Conservation (phyloP, 2,113 vertebrate genomes). For the Callithrix jacchus region DNA sequence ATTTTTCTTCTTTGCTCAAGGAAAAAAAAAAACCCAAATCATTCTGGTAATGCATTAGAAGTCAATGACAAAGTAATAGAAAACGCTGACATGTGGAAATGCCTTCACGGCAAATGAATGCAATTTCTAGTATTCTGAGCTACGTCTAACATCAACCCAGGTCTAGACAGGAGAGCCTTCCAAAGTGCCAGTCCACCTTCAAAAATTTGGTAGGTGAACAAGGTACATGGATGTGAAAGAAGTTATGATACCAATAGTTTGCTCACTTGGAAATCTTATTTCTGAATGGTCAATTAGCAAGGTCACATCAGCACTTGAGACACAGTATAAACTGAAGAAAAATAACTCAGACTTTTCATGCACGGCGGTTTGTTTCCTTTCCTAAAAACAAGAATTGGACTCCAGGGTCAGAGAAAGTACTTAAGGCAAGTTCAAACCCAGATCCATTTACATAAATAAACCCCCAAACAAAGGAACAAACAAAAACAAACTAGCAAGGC, state of each 20-base stretch:
- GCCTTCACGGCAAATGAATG: conserved; percentile 77
- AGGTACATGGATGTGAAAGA: background rate
- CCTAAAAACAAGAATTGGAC: background rate
- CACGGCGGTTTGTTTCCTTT: background rate
- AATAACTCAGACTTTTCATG: background rate
- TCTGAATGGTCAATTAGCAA: background rate
- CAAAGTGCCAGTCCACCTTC: background rate
- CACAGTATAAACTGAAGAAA: background rate
- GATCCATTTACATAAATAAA: background rate
- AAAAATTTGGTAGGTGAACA: background rate
- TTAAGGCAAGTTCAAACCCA: background rate
- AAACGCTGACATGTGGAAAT: conserved; percentile 83
- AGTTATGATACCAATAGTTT: background rate
- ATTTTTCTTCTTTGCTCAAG: conserved; percentile 83
- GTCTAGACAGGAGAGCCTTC: conserved; percentile 29
- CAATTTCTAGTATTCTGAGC: conserved; percentile 74
- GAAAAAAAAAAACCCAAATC: conserved; percentile 76
- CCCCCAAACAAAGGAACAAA: background rate
- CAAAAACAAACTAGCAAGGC: background rate
- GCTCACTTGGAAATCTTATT: background rate
- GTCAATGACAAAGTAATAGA: conserved; percentile 86
- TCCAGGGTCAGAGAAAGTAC: background rate
- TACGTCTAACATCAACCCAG: conserved; percentile 66
- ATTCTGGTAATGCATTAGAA: conserved; percentile 83
- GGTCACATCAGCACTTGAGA: background rate